Evolutionary conservation across 2,797 vertebrate genomes (phyloP), one percentile per base, ranked within the genome.

Genomic region (Etheostoma perlongum): DNA sequence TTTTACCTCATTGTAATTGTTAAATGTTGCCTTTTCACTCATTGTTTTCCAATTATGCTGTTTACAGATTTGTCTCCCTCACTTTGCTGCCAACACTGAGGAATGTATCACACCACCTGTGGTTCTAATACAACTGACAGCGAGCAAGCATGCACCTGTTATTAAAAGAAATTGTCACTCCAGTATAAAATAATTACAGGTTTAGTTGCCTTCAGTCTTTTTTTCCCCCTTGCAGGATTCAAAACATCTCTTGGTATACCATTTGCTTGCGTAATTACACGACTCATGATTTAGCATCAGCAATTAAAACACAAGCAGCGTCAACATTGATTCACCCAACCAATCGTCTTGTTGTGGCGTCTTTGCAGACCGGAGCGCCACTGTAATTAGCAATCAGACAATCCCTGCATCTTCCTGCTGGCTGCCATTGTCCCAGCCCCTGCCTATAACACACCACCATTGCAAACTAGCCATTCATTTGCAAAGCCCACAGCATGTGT

Each of bases 351-450:
- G 83, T 86, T 86, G 71, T 81, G 77, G 65, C 69, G 16, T 76
- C 76, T 77, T 79, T 47, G 69, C 69, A 48, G 19, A 83, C 77
- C 59, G 12, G 42, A 70, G 66, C 27, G 21, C 53, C 47, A 84
- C 72, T 80, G 76, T 91, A 91, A 90, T 93, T 93, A 88, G 81
- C 85, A 88, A 90, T 91, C 88, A 82, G 72, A 58, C 74, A 83
- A 82, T 72, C 67, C 55, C 66, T 27, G 55, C 64, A 48, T 73
- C 73, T 78, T 79, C 79, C 76, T 18, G 74, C 72, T 52, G 65
- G 40, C 60, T 80, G 81, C 67, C 36, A 58, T 86, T 83, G 88
- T 82, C 64, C 52, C 74, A 11, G 44, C 40, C 49, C 36, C 13
- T 65, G 67, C 52, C 60, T 62, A 10, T 33, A 66, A 62, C 66